Evolutionary conservation across 2,113 vertebrate genomes (phyloP), one percentile per base, ranked within the genome.

Genomic region (Channa maculata): DNA sequence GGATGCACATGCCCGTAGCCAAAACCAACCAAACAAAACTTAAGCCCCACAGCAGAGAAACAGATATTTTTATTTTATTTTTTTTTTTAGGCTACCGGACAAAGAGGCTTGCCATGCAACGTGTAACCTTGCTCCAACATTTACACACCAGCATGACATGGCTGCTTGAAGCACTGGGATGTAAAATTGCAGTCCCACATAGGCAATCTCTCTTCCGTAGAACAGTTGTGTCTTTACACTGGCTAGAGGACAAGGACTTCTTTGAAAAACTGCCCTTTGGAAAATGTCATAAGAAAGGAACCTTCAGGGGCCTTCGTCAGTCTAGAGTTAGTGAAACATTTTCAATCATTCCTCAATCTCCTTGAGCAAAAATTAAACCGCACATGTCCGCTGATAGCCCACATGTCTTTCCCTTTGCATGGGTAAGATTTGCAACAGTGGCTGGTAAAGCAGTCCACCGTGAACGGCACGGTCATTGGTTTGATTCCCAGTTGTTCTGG

Each of bases 211-310:
- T 5, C 57, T 5, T 39, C 7, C 13, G 41, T 12, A 11, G 8
- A 36, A 41, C 43, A 57, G 44, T 45, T 5, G 41, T 58, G 34
- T 75, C 64, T 69, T 61, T 68, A 51, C 46, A 50, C 37, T 8
- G 13, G 45, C 76, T 59, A 36, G 44, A 78, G 61, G 69, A 75
- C 50, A 65, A 68, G 15, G 60, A 62, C 50, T 36, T 55, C 54
- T 77, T 24, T 24, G 48, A 71, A 71, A 75, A 83, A 75, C 8
- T 14, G 10, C 62, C 75, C 58, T 77, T 72, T 77, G 77, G 65
- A 80, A 87, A 86, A 87, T 84, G 78, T 84, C 73, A 83, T 0
- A n/a, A 41, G 36, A 51, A 52, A 33, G 57, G 53, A 71, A 61
- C 77, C 58, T 43, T 15, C 36, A 37, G 65, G 48, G 33, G 34